Evolutionary conservation across 2,113 vertebrate species (phyloP).

Genomic region (human (Homo sapiens)): GRCh38 chr12:29917501-29918000

Average conservation of each 20-base stretch:
- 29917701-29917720: slow-evolving; percentile 85
- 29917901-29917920: not conserved
- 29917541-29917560: not conserved
- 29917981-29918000: not conserved
- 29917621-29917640: not conserved
- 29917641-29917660: not conserved
- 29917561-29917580: not conserved
- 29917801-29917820: slow-evolving; percentile 88
- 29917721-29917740: slow-evolving; percentile 91
- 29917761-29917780: slow-evolving; percentile 89
- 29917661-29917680: slow-evolving; percentile 51
- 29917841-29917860: not conserved
- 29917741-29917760: slow-evolving; percentile 91
- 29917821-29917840: slow-evolving; percentile 60
- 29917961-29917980: not conserved
- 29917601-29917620: not conserved
- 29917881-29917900: not conserved
- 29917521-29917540: not conserved
- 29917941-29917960: not conserved
- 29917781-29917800: slow-evolving; percentile 89
- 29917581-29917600: not conserved
- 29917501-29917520: slow-evolving; percentile 45
- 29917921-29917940: not conserved
- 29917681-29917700: slow-evolving; percentile 76
- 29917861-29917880: not conserved